A percentile compares a stretch with the other conserved stretches of the same genome.
phyloP scores from a whole-genome alignment of 2,797 vertebrate genomes.

The Alectoris magna region DNA sequence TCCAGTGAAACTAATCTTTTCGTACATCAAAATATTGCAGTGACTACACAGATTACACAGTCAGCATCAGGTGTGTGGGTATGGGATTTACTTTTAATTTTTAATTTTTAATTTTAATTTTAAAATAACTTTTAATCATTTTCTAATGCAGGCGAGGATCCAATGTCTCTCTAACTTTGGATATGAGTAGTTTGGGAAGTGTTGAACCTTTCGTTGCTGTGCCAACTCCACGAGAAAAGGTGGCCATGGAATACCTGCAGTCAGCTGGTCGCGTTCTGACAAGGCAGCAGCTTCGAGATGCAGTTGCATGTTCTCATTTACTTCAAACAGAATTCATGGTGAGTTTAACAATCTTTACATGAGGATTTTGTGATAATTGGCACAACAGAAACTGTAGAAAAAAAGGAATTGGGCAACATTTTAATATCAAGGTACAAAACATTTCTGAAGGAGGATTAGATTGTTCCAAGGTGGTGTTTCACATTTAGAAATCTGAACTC shows the following conservation, averaged over 20 bases:
- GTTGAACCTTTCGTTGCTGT: slow-evolving; percentile 88
- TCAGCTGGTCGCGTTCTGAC: slow-evolving; percentile 87
- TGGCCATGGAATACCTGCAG: slow-evolving; percentile 90
- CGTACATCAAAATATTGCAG: neutral
- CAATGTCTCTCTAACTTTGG: slow-evolving; percentile 95
- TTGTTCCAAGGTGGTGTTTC: neutral
- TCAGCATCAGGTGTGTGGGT: neutral
- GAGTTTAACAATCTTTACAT: slow-evolving; percentile 23
- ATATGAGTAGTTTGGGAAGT: slow-evolving; percentile 91
- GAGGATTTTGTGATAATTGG: neutral
- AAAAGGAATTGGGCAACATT: neutral
- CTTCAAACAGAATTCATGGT: slow-evolving; percentile 96
- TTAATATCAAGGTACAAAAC: neutral
- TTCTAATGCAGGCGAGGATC: slow-evolving; percentile 87
- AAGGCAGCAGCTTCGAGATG: slow-evolving; percentile 85
- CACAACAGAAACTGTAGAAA: neutral
- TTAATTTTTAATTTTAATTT: too few species aligned
- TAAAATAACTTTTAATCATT: slow-evolving; percentile 19
- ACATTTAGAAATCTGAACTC: neutral
- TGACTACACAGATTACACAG: neutral
- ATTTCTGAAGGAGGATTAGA: neutral
- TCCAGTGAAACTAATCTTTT: neutral
- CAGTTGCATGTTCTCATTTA: slow-evolving; percentile 84
- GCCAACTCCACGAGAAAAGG: slow-evolving; percentile 88
- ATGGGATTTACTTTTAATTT: neutral